These are phyloP conservation scores for Lypha dubia DNA, from an alignment of 2,888 invertebrate species.

Conservation along the genomic window DNA sequence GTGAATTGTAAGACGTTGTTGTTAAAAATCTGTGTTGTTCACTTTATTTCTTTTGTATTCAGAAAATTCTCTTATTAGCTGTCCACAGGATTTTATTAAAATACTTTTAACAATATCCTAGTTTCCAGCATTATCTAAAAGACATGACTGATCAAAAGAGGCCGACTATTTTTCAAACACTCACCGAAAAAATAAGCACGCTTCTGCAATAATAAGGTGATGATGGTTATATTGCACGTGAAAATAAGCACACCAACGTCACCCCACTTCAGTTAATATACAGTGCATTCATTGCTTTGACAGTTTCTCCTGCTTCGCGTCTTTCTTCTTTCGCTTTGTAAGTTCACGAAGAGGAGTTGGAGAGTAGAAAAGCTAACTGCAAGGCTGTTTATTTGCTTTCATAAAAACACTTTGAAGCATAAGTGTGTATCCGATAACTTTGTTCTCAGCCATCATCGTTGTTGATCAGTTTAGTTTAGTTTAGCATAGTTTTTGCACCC, in stretches of 20 bases:
- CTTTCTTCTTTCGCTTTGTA: neutral
- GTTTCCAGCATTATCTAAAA: slow-evolving; percentile 61
- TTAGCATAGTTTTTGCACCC: slow-evolving; percentile 23
- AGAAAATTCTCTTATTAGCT: slow-evolving; percentile 68
- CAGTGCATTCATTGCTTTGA: slow-evolving; percentile 20
- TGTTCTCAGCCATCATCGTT: slow-evolving; percentile 37
- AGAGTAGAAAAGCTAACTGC: neutral
- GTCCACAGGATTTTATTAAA: slow-evolving; percentile 62
- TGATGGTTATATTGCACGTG: slow-evolving; percentile 68
- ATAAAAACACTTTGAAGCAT: slow-evolving; percentile 3
- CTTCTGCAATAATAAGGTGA: slow-evolving; percentile 70
- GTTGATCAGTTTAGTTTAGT: slow-evolving; percentile 41
- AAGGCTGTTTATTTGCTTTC: slow-evolving; percentile 43
- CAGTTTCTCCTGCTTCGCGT: neutral
- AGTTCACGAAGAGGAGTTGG: neutral
- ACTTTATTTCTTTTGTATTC: slow-evolving; percentile 21
- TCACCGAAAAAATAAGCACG: slow-evolving; percentile 72
- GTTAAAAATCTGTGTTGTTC: slow-evolving; percentile 36
- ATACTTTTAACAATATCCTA: slow-evolving; percentile 64
- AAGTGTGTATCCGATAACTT: slow-evolving; percentile 58
- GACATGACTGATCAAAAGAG: slow-evolving; percentile 71
- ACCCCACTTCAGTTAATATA: slow-evolving; percentile 22
- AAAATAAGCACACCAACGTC: slow-evolving; percentile 36
- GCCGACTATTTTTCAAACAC: slow-evolving; percentile 72
- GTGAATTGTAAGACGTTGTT: slow-evolving; percentile 65